Evolutionary conservation across 2,888 invertebrate genomes (phyloP).

Genomic region (Melitaea athalia): DNA sequence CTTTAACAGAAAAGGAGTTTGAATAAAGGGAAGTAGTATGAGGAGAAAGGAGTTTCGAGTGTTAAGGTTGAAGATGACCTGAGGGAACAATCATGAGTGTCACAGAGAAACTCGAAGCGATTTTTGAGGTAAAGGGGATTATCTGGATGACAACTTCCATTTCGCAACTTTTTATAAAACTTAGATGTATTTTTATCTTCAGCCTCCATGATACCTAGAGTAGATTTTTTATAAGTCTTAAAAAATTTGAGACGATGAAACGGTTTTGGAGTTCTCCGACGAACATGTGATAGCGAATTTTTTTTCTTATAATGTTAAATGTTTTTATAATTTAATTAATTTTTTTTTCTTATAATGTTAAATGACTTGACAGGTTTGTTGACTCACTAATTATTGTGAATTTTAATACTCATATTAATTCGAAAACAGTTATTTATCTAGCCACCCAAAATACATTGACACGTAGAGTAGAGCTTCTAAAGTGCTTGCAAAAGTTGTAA

Average conservation of each 20-base stretch:
- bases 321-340: too few relatives aligned
- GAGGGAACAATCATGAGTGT: too few relatives aligned
- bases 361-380: not conserved
- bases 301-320: not conserved
- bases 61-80: too few relatives aligned
- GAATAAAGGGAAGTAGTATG: too few relatives aligned
- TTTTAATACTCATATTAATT: not conserved
- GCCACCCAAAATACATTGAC: not conserved
- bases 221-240: not conserved
- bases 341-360: not conserved
- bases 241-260: not conserved
- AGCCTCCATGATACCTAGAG: not conserved
- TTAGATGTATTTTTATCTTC: not conserved
- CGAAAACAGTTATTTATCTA: not conserved
- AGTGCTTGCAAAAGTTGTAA: constrained; percentile 20
- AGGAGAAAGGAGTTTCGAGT: too few relatives aligned
- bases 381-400: not conserved
- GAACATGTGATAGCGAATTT: not conserved
- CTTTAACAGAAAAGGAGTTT: too few relatives aligned
- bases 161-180: not conserved
- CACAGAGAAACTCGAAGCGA: too few relatives aligned
- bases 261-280: too few relatives aligned
- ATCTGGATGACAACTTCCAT: too few relatives aligned
- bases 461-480: constrained; percentile 2
- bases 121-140: too few relatives aligned